Evolutionary conservation across 2,113 vertebrate genomes (phyloP).

Genomic region (Heptranchias perlo): DNA sequence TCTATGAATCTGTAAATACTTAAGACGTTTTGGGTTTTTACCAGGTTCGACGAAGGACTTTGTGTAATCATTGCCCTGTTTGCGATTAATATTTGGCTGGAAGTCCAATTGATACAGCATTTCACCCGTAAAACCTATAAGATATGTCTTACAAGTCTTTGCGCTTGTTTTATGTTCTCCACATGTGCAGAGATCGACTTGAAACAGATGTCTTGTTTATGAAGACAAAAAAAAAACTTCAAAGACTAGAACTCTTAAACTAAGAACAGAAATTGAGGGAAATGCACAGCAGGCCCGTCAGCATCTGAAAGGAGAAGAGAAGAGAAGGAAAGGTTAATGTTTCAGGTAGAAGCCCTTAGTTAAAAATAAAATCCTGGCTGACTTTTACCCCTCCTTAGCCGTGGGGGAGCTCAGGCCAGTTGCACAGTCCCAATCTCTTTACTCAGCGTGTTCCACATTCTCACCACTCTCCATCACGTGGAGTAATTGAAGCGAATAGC

Average conservation of each 20-base stretch:
- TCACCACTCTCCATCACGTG: too few relatives aligned
- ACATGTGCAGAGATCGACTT: background rate
- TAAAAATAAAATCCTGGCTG: background rate
- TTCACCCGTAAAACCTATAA: background rate
- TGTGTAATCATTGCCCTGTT: background rate
- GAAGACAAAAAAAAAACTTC: background rate
- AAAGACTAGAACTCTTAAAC: background rate
- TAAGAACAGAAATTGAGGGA: background rate
- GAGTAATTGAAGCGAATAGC: background rate
- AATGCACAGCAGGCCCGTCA: background rate
- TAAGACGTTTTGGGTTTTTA: background rate
- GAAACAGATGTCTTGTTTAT: background rate
- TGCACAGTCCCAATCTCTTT: background rate
- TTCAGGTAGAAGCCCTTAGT: background rate
- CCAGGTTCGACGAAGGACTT: background rate
- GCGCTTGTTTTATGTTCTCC: background rate
- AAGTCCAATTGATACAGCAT: background rate
- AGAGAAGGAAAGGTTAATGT: background rate
- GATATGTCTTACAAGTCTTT: background rate
- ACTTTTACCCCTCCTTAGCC: background rate
- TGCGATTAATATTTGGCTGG: background rate
- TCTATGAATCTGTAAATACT: background rate
- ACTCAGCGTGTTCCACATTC: too few relatives aligned
- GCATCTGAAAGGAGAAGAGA: background rate
- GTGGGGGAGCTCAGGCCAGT: background rate